Percentiles rank a stretch among this genome's conserved stretches.
phyloP scores from a whole-genome alignment of 2,797 vertebrate species.

The Anas georgica region DNA sequence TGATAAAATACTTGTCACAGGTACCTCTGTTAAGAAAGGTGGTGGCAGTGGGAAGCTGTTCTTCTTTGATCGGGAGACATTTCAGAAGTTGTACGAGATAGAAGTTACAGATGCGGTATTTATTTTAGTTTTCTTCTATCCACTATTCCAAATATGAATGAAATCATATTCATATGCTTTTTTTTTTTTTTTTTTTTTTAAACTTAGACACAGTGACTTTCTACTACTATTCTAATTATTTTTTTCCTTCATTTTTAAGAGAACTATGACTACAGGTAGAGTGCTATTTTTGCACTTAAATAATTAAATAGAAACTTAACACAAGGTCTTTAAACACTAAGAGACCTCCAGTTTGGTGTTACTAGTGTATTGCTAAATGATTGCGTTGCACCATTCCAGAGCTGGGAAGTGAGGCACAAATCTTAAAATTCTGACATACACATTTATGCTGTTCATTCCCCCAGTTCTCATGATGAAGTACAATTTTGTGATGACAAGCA shows the following conservation, averaged over 20 bases:
- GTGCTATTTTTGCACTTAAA: neutral
- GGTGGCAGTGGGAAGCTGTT: slow-evolving; percentile 89
- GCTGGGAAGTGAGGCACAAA: neutral
- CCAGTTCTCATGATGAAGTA: neutral
- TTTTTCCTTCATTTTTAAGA: neutral
- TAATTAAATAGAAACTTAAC: neutral
- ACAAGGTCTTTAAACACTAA: neutral
- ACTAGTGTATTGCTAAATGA: neutral
- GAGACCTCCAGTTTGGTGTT: neutral
- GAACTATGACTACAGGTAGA: neutral
- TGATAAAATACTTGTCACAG: slow-evolving; percentile 92
- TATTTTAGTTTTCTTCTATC: slow-evolving; percentile 29
- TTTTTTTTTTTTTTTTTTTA: neutral
- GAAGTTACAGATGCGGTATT: slow-evolving; percentile 92
- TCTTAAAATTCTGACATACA: neutral
- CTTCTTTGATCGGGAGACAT: slow-evolving; percentile 90
- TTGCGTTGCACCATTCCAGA: neutral
- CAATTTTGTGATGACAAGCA: neutral
- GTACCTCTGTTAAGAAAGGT: slow-evolving; percentile 93
- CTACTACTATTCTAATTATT: neutral
- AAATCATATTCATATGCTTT: neutral
- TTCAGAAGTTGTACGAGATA: slow-evolving; percentile 91
- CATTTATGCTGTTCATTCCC: neutral
- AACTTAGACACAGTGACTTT: neutral
- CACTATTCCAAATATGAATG: neutral